Base-by-base conservation (phyloP, 2,113 vertebrate genomes). In the Etheostoma cragini region DNA sequence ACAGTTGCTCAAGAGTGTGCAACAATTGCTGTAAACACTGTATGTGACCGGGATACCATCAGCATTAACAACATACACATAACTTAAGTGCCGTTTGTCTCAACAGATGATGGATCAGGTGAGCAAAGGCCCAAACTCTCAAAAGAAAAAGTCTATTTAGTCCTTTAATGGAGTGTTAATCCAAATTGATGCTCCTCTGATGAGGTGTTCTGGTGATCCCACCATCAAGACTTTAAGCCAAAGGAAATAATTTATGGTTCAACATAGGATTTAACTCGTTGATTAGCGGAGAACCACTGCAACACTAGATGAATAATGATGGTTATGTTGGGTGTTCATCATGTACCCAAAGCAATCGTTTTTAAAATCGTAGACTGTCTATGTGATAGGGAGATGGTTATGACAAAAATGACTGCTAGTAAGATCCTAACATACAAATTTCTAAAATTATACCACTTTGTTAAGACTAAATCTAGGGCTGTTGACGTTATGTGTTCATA, bases 401-500 rank as follows among this genome's bases (percentile, higher is more conserved):
- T 6, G 8, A 22, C 17, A 3, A 60, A 63, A 64, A 84, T 52
- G 58, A 46, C 76, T 46, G 50, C 77, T 71, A 80, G 82, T 52
- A 1, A 71, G 60, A 76, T 76, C 72, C 50, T 42, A 65, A 61
- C 78, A 30, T 42, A 21, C 16, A 30, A 30, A 77, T 78, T n/a
- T 68, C 46, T 63, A 65, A 53, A 53, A 71, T 67, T 30, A 72
- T 46, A 17, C 46, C 10, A 8, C 50, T 67, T 65, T 77, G 46
- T 80, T 73, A 47, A 33, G 13, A 47, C n/a, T 1, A 2, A 46
- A 47, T 56, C 45, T 38, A 8, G 24, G 58, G 53, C 33, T 57
- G 76, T 26, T 83, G 63, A 22, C 60, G 72, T 82, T 71, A 83
- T 80, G 58, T 1, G 50, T 78, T 84, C 70, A 80, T 72, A 80